A percentile compares a stretch with the other conserved stretches of the same genome.
Evolutionary conservation across 2,888 invertebrate genomes (phyloP).

Genomic region (Syritta pipiens): DNA sequence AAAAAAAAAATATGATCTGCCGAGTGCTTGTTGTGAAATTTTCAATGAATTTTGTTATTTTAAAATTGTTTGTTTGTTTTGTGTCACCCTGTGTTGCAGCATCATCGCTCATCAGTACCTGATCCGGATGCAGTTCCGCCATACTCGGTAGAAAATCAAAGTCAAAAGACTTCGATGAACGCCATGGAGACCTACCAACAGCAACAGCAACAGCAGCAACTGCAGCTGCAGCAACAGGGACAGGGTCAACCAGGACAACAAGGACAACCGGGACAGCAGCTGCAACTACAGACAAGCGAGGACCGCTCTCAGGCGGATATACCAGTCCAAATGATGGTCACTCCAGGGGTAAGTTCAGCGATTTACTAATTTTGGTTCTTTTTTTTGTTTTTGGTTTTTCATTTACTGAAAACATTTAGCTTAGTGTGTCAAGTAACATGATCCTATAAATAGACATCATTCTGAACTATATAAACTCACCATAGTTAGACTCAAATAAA

Average conservation of each 20-base stretch:
- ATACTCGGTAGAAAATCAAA: slow-evolving; percentile 76
- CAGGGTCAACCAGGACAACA: slow-evolving; percentile 61
- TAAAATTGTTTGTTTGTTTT: slow-evolving; percentile 4
- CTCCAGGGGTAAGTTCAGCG: slow-evolving; percentile 78
- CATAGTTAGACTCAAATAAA: slow-evolving; percentile 64
- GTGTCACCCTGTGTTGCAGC: slow-evolving; percentile 69
- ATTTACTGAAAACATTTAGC: not conserved
- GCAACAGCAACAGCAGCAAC: slow-evolving; percentile 74
- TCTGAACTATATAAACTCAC: slow-evolving; percentile 56
- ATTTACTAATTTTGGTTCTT: no score
- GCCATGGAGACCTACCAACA: slow-evolving; percentile 77
- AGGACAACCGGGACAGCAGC: slow-evolving; percentile 39
- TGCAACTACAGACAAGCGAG: slow-evolving; percentile 44
- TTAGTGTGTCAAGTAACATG: slow-evolving; percentile 32
- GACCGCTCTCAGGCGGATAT: slow-evolving; percentile 47
- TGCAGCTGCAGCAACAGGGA: slow-evolving; percentile 71
- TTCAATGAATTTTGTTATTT: not conserved
- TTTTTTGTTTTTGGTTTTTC: no score
- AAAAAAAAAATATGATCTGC: slow-evolving; percentile 5
- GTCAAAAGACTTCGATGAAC: slow-evolving; percentile 78
- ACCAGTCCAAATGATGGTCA: slow-evolving; percentile 79
- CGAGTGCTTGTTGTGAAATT: slow-evolving; percentile 5
- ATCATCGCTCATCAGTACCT: slow-evolving; percentile 74
- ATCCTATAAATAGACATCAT: slow-evolving; percentile 33
- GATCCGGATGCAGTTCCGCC: slow-evolving; percentile 79